Evolutionary conservation across 2,888 invertebrate genomes (phyloP).

Genomic region (Subacronicta megacephala): DNA sequence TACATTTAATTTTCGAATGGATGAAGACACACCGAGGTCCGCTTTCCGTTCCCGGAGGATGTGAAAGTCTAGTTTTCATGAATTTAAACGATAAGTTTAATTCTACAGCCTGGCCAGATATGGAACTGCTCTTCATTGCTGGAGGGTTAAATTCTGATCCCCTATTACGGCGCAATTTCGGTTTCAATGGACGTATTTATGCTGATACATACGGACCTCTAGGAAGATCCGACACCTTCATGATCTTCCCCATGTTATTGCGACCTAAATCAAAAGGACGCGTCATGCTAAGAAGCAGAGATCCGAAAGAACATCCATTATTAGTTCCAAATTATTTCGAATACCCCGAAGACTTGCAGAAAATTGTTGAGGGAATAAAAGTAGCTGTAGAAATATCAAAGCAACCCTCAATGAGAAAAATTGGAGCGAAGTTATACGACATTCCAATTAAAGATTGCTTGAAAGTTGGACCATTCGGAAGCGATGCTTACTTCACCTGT

Average conservation of each 20-base stretch:
- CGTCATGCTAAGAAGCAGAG: slow-evolving; percentile 91
- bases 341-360: slow-evolving; percentile 90
- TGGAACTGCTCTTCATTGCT: slow-evolving; percentile 90
- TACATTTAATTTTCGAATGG: slow-evolving; percentile 86
- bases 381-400: slow-evolving; percentile 89
- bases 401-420: slow-evolving; percentile 89
- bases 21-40: slow-evolving; percentile 88
- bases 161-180: slow-evolving; percentile 85
- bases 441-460: slow-evolving; percentile 91
- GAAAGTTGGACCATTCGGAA: slow-evolving; percentile 86
- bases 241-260: slow-evolving; percentile 92
- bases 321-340: slow-evolving; percentile 95
- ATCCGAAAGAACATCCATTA: slow-evolving; percentile 92
- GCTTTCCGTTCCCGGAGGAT: slow-evolving; percentile 91
- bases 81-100: slow-evolving; percentile 89
- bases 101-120: slow-evolving; percentile 90
- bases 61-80: slow-evolving; percentile 91
- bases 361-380: slow-evolving; percentile 91
- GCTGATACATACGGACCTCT: slow-evolving; percentile 77
- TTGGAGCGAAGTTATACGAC: slow-evolving; percentile 90
- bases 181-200: slow-evolving; percentile 84
- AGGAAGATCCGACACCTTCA: slow-evolving; percentile 78
- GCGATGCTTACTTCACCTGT: slow-evolving; percentile 92
- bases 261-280: slow-evolving; percentile 92
- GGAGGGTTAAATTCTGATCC: slow-evolving; percentile 87